phyloP scores from a whole-genome alignment of 92 coral and sea anemone species.

The Epizoanthus rinbou region DNA sequence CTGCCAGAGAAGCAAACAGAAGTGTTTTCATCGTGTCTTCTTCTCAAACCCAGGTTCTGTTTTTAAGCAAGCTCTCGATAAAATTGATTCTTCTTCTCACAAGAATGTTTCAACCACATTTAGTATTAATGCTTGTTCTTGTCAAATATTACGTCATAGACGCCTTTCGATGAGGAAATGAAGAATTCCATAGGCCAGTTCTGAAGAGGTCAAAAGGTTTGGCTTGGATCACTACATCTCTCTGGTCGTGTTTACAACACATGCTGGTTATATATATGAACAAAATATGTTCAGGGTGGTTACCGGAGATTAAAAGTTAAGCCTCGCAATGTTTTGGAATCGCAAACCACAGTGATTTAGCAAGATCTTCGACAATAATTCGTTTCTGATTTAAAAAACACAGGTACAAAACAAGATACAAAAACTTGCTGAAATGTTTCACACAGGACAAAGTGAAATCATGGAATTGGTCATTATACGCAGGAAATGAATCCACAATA shows the following conservation, averaged over 20 bases:
- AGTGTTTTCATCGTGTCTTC: neutral
- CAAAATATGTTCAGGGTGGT: conserved; percentile 9
- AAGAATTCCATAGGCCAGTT: conserved; percentile 14
- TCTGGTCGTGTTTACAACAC: conserved; percentile 32
- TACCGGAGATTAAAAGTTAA: neutral
- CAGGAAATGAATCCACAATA: neutral
- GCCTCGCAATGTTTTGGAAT: neutral
- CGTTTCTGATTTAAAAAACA: neutral
- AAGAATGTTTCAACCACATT: neutral
- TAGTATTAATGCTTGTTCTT: conserved; percentile 10
- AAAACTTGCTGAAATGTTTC: too few species aligned
- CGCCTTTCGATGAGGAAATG: conserved; percentile 4
- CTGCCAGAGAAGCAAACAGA: neutral
- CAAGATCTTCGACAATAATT: neutral
- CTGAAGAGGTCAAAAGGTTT: conserved; percentile 13
- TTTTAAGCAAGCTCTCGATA: neutral
- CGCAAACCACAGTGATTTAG: neutral
- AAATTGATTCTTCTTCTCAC: neutral
- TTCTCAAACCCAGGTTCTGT: neutral
- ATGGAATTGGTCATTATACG: too few species aligned
- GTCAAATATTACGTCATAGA: conserved; percentile 29
- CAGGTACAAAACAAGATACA: too few species aligned
- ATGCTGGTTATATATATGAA: neutral
- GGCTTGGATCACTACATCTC: conserved; percentile 21
- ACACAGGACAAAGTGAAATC: too few species aligned